phyloP scores from a whole-genome alignment of 2,113 vertebrate genomes.

The Vombatus ursinus region DNA sequence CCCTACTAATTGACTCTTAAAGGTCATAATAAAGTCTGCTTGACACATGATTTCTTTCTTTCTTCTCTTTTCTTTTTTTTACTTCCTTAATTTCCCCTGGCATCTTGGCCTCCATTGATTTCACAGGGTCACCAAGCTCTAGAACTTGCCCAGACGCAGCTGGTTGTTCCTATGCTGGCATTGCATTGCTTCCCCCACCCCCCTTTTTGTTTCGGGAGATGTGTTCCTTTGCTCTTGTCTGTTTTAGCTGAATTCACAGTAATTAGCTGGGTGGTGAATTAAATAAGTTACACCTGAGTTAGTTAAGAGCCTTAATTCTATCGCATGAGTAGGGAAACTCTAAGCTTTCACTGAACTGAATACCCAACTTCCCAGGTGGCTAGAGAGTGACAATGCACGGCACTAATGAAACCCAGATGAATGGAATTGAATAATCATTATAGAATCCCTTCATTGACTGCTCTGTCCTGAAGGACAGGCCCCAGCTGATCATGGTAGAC shows the following conservation, averaged over 20 bases:
- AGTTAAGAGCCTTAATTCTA: conserved; percentile 74
- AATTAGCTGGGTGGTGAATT: conserved; percentile 79
- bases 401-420: conserved; percentile 74
- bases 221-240: conserved; percentile 39
- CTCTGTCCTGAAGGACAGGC: conserved; percentile 20
- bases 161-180: background rate
- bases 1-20: conserved; percentile 41
- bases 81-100: conserved; percentile 66
- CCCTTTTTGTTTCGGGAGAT: conserved; percentile 52
- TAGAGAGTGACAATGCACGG: conserved; percentile 64
- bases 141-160: background rate
- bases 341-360: conserved; percentile 79
- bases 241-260: conserved; percentile 71
- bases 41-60: conserved; percentile 10
- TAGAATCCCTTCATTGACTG: conserved; percentile 64
- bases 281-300: conserved; percentile 81
- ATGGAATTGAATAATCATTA: conserved; percentile 72
- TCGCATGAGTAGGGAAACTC: conserved; percentile 75
- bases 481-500: background rate
- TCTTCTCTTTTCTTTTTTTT: background rate
- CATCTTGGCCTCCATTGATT: conserved; percentile 55
- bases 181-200: background rate
- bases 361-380: conserved; percentile 67
- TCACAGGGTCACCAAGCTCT: background rate
- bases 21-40: conserved; percentile 27